Conservation (phyloP, 2,888 invertebrate species). For the Zaprionus lineosus region DNA sequence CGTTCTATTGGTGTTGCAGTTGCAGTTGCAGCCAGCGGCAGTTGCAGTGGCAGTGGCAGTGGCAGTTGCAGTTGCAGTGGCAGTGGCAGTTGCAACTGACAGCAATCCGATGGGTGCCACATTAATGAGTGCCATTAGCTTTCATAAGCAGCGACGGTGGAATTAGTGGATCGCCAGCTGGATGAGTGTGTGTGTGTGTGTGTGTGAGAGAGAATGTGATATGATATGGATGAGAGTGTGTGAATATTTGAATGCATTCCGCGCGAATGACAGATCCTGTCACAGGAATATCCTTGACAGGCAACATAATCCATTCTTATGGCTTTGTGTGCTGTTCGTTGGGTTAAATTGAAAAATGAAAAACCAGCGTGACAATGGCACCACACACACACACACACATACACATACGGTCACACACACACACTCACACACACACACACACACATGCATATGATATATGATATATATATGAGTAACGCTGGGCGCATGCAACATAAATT, state of each 20-base stretch:
- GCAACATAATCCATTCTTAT: slow-evolving; percentile 59
- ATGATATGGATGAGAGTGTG: slow-evolving; percentile 22
- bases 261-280: slow-evolving; percentile 35
- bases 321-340: slow-evolving; percentile 35
- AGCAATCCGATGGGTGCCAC: slow-evolving; percentile 30
- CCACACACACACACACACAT: slow-evolving; percentile 4
- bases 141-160: too few species aligned
- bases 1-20: background rate
- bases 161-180: too few species aligned
- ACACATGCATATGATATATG: slow-evolving; percentile 33
- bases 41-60: background rate
- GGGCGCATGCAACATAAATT: slow-evolving; percentile 65
- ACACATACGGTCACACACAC: slow-evolving; percentile 7
- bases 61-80: slow-evolving; percentile 9
- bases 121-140: slow-evolving; percentile 62
- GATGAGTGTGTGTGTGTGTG: too few species aligned
- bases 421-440: background rate
- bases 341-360: slow-evolving; percentile 53
- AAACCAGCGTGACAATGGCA: slow-evolving; percentile 10
- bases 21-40: slow-evolving; percentile 21
- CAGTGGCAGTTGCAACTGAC: slow-evolving; percentile 22
- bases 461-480: slow-evolving; percentile 40
- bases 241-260: background rate
- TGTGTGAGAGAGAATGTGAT: too few species aligned
- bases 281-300: slow-evolving; percentile 47